phyloP scores from a whole-genome alignment of 2,113 vertebrate genomes.

The Pycnonotus jocosus region DNA sequence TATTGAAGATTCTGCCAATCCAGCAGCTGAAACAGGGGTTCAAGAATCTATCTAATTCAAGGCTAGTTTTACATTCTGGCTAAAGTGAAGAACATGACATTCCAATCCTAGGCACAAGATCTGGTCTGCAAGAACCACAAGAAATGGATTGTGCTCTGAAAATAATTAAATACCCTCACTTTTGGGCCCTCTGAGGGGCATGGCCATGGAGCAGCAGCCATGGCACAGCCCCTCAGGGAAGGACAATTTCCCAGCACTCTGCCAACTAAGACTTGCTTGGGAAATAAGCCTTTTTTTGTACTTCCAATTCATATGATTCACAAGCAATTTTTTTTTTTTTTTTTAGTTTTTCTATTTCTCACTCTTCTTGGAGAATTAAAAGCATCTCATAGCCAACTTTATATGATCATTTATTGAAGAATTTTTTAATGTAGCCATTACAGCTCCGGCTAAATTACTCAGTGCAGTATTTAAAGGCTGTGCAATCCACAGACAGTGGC shows the following conservation, averaged over 20 bases:
- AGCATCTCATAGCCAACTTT: background rate
- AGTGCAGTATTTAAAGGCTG: background rate
- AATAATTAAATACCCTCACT: background rate
- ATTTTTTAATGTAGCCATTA: background rate
- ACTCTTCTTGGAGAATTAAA: background rate
- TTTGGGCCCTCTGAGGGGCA: background rate
- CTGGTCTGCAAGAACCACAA: background rate
- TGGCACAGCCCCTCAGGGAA: accelerated
- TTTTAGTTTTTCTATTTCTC: background rate
- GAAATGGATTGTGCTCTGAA: background rate
- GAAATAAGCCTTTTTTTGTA: background rate
- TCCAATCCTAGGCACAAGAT: background rate
- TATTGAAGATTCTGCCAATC: background rate
- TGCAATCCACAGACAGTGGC: background rate
- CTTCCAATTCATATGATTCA: background rate
- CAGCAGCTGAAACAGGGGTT: background rate
- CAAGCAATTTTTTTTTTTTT: background rate
- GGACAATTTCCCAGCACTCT: background rate
- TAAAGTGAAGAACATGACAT: background rate
- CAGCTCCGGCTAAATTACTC: background rate
- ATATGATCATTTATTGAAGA: background rate
- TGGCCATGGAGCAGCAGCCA: background rate
- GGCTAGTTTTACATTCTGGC: background rate
- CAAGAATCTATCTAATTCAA: background rate
- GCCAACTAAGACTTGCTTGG: background rate